Evolutionary conservation across 2,113 vertebrate species (phyloP), one percentile per base, ranked within the genome.

Genomic region (Petromus typicus): DNA sequence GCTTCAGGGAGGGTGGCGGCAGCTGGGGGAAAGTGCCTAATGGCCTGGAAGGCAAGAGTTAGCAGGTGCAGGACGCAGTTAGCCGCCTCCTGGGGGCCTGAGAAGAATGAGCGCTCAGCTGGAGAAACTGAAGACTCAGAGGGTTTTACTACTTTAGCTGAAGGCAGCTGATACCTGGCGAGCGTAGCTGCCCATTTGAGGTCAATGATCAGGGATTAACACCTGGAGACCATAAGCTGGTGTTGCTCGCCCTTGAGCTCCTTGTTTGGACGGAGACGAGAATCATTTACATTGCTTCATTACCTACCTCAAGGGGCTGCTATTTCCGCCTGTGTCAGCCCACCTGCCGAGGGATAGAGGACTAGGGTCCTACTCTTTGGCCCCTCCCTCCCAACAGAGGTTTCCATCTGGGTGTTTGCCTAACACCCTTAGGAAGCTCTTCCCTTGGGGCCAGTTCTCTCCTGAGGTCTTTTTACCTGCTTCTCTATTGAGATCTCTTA

Each of bases 111-210:
- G 54, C 2, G 2, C 48, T 73, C 54, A 71, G 30, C 89, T 91
- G 57, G 84, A 87, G 87, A 95, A 86, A 83, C 69, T 78, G 45
- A 91, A 91, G 86, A 89, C 93, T 86, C n/a, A 25, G 96, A 56
- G 67, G 56, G 43, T 80, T 94, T 69, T 57, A 45, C 43, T 40
- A 13, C 88, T 79, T 73, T 40, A 73, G 69, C 54, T 76, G 8
- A 75, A 85, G 63, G 45, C 61, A 51, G 40, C 85, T 69, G 27
- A 25, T 83, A 37, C 48, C 18, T 27, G 71, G 85, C 30, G 59
- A 61, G 11, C 11, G 5, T 43, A 4, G 22, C 32, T 73, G 76
- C 45, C 67, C 57, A 0, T 64, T 3, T 20, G 34, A 61, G 71
- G 78, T 92, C 61, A 86, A 56, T 67, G 73, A 43, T 63, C 32